Evolutionary conservation across 2,113 vertebrate species (phyloP).

Genomic region (Erpornis zantholeuca): DNA sequence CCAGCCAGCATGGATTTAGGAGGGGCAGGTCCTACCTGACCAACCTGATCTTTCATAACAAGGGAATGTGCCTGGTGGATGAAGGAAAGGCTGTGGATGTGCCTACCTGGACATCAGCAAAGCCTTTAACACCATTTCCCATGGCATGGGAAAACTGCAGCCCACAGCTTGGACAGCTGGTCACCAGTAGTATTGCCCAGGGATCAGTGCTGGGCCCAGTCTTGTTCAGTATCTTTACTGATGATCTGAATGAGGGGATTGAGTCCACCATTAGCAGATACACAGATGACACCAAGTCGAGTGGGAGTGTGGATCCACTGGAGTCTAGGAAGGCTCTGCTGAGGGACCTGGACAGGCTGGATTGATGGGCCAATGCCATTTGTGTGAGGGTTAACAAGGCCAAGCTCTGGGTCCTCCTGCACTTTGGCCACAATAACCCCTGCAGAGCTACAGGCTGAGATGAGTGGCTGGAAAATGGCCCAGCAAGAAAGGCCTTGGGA

Average conservation of each 20-base stretch:
- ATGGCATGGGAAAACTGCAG: background rate
- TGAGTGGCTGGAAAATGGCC: background rate
- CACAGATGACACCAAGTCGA: background rate
- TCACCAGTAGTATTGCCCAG: background rate
- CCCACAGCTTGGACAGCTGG: background rate
- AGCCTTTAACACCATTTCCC: background rate
- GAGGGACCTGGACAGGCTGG: background rate
- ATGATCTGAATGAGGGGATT: background rate
- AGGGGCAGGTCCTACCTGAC: background rate
- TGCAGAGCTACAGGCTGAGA: background rate
- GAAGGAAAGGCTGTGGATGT: background rate
- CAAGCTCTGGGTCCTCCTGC: background rate
- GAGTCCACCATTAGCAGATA: background rate
- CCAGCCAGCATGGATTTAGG: background rate
- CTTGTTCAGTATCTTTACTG: accelerated
- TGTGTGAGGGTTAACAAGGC: background rate
- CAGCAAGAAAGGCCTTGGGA: background rate
- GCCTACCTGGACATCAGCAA: accelerated
- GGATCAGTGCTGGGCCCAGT: background rate
- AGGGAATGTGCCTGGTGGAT: background rate
- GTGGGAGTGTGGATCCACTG: background rate
- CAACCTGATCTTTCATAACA: background rate
- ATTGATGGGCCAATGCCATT: no score
- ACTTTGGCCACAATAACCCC: background rate
- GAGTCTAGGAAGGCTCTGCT: background rate